These are phyloP conservation scores for Scelioninae gen. 1 DNA, from an alignment of 2,888 invertebrate species.

Conservation along the genomic window DNA sequence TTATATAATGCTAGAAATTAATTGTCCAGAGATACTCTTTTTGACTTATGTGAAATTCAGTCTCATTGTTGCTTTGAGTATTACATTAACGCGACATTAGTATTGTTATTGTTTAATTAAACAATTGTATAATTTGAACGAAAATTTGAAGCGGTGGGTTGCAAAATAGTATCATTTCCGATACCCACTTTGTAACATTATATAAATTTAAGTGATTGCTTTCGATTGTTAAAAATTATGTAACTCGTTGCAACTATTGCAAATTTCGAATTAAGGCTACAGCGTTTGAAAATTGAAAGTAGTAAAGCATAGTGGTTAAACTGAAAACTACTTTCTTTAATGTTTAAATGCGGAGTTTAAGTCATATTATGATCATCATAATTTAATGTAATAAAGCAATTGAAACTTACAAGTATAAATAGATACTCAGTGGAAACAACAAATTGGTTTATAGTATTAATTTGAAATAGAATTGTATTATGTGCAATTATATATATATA, in stretches of 20 bases:
- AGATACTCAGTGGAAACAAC: too few relatives aligned
- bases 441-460: too few relatives aligned
- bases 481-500: too few relatives aligned
- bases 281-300: too few relatives aligned
- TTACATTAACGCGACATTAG: neutral
- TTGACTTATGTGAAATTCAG: constrained; percentile 14
- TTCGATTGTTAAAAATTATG: constrained; percentile 44
- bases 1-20: constrained; percentile 43
- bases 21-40: constrained; percentile 13
- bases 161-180: constrained; percentile 34
- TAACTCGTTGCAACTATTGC: neutral
- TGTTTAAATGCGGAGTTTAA: too few relatives aligned
- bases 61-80: neutral
- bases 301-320: too few relatives aligned
- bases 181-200: constrained; percentile 41
- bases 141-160: constrained; percentile 29
- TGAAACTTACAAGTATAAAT: too few relatives aligned
- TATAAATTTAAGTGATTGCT: constrained; percentile 31
- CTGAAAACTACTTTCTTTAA: too few relatives aligned
- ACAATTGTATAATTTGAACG: constrained; percentile 38
- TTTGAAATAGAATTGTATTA: too few relatives aligned
- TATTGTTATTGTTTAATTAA: constrained; percentile 18
- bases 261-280: constrained; percentile 10
- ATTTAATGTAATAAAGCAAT: too few relatives aligned
- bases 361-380: too few relatives aligned